Evolutionary conservation across 2,113 vertebrate species (phyloP).

Genomic region (Plestiodon gilberti): DNA sequence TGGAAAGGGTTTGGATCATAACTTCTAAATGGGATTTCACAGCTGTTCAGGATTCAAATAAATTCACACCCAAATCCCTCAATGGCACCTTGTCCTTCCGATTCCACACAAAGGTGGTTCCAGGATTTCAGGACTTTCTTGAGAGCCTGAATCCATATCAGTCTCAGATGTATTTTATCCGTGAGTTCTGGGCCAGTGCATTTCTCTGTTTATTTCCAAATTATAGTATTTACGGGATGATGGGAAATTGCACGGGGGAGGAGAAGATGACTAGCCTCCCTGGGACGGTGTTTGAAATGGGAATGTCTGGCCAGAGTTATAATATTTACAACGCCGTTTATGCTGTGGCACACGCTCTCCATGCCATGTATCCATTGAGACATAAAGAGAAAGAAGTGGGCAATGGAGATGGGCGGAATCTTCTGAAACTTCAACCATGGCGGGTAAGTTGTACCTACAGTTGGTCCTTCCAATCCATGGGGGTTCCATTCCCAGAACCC

Average conservation of each 20-base stretch:
- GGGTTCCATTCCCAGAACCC: no score
- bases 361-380: not conserved
- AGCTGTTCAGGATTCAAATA: accelerated
- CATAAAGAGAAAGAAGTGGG: not conserved
- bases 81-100: not conserved
- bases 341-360: not conserved
- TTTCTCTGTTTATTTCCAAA: not conserved
- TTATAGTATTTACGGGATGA: not conserved
- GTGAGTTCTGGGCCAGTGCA: not conserved
- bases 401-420: not conserved
- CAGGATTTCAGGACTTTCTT: not conserved
- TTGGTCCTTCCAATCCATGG: no score
- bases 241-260: not conserved
- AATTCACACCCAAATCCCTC: not conserved
- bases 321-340: not conserved
- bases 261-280: not conserved
- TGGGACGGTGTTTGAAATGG: not conserved
- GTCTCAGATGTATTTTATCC: not conserved
- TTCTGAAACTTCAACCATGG: not conserved
- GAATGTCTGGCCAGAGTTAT: not conserved
- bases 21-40: not conserved
- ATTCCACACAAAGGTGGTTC: not conserved
- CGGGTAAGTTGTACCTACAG: no score
- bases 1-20: not conserved
- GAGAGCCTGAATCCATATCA: not conserved